Evolutionary conservation across 2,797 vertebrate species (phyloP).

Genomic region (Phoebastria nigripes): DNA sequence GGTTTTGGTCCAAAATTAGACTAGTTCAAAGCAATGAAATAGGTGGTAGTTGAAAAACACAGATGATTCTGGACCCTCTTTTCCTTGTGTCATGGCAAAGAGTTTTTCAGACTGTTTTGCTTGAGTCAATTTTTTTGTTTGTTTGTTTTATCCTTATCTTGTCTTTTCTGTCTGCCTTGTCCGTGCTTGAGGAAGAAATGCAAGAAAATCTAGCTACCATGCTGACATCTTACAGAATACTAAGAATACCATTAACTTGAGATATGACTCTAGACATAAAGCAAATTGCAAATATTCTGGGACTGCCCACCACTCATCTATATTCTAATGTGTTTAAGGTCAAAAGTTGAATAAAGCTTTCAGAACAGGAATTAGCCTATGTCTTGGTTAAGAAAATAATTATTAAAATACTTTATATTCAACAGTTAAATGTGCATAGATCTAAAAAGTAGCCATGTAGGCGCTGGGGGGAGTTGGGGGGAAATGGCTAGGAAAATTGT

Average conservation of each 20-base stretch:
- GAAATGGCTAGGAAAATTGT: background rate
- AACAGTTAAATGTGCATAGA: background rate
- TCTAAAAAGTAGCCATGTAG: background rate
- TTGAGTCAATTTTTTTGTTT: background rate
- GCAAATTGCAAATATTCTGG: background rate
- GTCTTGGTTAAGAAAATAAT: background rate
- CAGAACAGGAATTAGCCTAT: background rate
- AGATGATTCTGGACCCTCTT: background rate
- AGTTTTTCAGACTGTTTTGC: background rate
- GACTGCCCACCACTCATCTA: background rate
- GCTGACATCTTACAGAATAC: background rate
- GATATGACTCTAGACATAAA: background rate
- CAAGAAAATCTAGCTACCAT: background rate
- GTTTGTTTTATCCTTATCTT: background rate
- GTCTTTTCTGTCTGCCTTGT: background rate
- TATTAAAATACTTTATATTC: background rate
- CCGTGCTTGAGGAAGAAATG: background rate
- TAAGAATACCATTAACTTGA: background rate
- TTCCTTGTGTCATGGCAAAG: background rate
- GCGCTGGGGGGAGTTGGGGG: background rate
- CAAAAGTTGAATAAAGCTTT: background rate
- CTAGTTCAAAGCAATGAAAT: background rate
- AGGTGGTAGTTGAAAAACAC: background rate
- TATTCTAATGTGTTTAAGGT: background rate
- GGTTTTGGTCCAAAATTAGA: background rate